Evolutionary conservation across 1,140 invertebrate species (phyloP).

Genomic region (Orchesella cincta): DNA sequence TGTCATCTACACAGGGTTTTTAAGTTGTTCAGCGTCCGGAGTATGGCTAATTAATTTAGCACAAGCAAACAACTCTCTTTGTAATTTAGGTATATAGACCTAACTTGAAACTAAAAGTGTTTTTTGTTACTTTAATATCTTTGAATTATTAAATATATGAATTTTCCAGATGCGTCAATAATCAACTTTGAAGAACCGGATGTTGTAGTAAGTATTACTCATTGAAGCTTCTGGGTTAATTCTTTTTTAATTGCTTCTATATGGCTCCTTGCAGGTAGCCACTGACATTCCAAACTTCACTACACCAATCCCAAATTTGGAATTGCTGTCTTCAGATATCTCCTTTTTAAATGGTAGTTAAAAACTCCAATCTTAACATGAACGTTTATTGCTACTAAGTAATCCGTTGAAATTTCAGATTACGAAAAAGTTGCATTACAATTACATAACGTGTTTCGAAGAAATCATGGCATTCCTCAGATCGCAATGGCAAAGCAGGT

Average conservation of each 20-base stretch:
- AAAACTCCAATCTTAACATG: neutral
- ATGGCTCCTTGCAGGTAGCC: neutral
- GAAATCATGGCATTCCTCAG: conserved; percentile 18
- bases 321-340: conserved; percentile 3
- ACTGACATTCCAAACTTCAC: conserved; percentile 1
- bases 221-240: neutral
- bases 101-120: neutral
- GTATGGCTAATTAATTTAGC: neutral
- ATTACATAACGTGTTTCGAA: conserved; percentile 11
- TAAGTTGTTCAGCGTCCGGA: neutral
- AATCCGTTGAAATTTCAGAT: conserved; percentile 10
- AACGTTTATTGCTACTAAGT: too few relatives aligned
- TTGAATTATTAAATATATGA: neutral
- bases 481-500: conserved; percentile 6
- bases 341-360: conserved; percentile 1
- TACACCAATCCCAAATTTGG: neutral
- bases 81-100: conserved; percentile 13
- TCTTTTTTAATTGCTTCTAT: neutral
- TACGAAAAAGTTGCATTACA: conserved; percentile 4
- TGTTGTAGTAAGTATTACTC: neutral
- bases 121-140: neutral
- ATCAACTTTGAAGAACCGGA: conserved; percentile 5
- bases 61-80: conserved; percentile 7
- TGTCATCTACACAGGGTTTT: neutral
- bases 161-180: conserved; percentile 1